Conservation (phyloP, 2,113 vertebrate genomes). For the Pseudorectes ferrugineus region DNA sequence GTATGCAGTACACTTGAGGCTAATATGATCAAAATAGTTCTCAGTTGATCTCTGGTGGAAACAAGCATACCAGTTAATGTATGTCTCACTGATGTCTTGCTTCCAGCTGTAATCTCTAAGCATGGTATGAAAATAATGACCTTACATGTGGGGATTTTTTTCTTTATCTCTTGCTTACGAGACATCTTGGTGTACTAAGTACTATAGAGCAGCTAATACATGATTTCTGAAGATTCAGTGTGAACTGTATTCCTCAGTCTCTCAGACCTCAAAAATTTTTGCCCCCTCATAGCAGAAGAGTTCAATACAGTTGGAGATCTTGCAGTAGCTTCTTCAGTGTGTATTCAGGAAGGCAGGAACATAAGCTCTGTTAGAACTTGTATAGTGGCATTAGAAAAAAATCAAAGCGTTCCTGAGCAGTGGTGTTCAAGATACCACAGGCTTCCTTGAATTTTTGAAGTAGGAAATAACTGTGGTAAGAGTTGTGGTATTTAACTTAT, state of each 20-base stretch:
- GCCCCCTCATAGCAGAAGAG: not conserved
- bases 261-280: not conserved
- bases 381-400: not conserved
- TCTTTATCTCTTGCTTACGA: not conserved
- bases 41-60: not conserved
- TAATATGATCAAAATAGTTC: not conserved
- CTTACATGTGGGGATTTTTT: not conserved
- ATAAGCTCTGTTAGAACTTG: not conserved
- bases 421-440: not conserved
- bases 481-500: not conserved
- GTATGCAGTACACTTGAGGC: not conserved
- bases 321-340: not conserved
- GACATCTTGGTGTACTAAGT: not conserved
- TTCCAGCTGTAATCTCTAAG: not conserved
- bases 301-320: not conserved
- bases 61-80: not conserved
- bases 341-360: not conserved
- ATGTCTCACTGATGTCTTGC: not conserved
- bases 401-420: not conserved
- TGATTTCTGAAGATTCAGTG: not conserved
- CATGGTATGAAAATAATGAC: not conserved
- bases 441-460: not conserved
- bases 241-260: not conserved
- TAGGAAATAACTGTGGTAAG: conserved; percentile 6
- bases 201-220: not conserved